Conservation (phyloP, 2,888 invertebrate genomes). For the Tipula unca region DNA sequence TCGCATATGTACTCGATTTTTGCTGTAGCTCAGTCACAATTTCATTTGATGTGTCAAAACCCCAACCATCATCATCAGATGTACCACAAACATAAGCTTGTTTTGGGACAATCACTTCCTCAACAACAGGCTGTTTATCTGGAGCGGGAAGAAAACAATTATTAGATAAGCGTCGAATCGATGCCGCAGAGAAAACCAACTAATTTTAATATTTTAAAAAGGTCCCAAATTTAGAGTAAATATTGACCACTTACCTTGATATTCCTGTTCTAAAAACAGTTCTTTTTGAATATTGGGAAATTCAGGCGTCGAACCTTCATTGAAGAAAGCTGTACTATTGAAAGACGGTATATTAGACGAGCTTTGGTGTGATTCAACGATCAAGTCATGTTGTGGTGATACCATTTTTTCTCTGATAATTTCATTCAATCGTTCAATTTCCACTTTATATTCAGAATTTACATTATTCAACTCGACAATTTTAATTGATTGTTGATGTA, state of each 20-base stretch:
- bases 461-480: not conserved
- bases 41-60: slow-evolving; percentile 47
- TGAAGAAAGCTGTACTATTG: slow-evolving; percentile 19
- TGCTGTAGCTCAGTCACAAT: slow-evolving; percentile 41
- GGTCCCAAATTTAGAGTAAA: too few species aligned
- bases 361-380: not conserved
- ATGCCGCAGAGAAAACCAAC: too few species aligned
- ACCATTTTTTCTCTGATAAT: not conserved
- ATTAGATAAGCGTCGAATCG: too few species aligned
- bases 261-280: not conserved
- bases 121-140: slow-evolving; percentile 26
- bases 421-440: not conserved
- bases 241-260: not conserved
- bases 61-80: slow-evolving; percentile 50
- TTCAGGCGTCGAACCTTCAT: not conserved
- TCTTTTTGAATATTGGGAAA: not conserved
- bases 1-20: slow-evolving; percentile 33
- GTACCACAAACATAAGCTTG: slow-evolving; percentile 48
- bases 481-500: not conserved
- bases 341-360: not conserved
- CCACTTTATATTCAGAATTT: not conserved
- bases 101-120: slow-evolving; percentile 45
- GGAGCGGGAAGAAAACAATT: not conserved
- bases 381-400: not conserved
- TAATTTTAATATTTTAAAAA: too few species aligned